Percentiles rank a stretch among this genome's conserved stretches.
These are phyloP conservation scores for Chiridota heheva DNA, from an alignment of 35 echinoderm and acorn worm genomes.

Conservation along the genomic window DNA sequence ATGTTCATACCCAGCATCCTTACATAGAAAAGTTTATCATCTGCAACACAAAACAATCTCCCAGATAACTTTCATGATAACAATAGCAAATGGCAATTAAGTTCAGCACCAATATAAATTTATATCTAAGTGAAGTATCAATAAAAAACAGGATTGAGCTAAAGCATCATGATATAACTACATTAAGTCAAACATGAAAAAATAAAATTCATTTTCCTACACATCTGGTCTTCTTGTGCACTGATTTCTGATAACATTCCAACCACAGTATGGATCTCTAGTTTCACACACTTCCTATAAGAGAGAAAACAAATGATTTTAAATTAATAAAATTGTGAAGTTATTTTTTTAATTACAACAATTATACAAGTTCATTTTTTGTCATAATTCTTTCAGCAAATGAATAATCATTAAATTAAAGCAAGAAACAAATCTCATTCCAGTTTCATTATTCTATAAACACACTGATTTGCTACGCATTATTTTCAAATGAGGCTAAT, in stretches of 20 bases:
- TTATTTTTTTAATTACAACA: background rate
- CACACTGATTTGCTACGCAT: background rate
- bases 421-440: conserved; percentile 1
- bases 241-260: conserved; percentile 36
- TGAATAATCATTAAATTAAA: background rate
- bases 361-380: background rate
- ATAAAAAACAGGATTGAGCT: no score
- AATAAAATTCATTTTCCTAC: no score
- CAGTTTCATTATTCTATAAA: background rate
- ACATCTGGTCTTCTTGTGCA: conserved; percentile 71
- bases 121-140: no score
- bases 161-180: no score
- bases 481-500: background rate
- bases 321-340: background rate
- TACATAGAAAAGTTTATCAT: no score
- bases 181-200: no score
- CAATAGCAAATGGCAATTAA: no score
- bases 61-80: no score
- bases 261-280: conserved; percentile 97
- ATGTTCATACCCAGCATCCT: no score
- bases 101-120: no score
- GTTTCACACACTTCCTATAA: conserved; percentile 83
- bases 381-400: background rate
- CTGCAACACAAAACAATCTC: no score
- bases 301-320: background rate